Base-by-base conservation (phyloP, 2,113 vertebrate genomes). In the Aramus guarauna region DNA sequence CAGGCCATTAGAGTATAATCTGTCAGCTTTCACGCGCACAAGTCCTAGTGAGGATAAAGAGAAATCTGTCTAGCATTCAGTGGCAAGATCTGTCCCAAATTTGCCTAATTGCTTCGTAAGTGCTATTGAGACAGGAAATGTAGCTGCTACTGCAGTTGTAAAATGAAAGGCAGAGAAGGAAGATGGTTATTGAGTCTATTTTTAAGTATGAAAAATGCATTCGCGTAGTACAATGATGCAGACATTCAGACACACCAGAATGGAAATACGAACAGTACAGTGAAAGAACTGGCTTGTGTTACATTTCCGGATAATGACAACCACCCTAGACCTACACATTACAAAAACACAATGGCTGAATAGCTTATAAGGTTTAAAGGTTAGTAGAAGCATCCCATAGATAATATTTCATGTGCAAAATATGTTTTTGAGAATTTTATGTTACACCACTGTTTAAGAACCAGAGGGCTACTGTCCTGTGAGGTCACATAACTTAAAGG, bases 91-190 rank as follows among this genome's bases (percentile, higher is more conserved):
- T 90, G 58, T 92, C 95, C 89, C 47, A 85, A 88, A 91, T 97
- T 95, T 94, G 84, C 63, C 93, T 96, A 97, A 97, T 97, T 96
- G 94, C 84, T 87, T 88, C 41, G 0, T 85, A 97, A 97, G 94
- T 91, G 71, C 93, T 88, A 76, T 87, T 94, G 83, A 95, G 86
- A 92, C 89, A 97, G 95, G 91, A 97, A 95, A 94, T 85, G 74
- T 94, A 97, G 79, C 89, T 96, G 95, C 81, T 92, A 76, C 45
- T 93, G 94, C 94, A 90, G 94, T 96, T 83, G 78, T 82, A 85
- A 95, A 95, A 94, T 56, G 90, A 96, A 95, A 97, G 74, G 81
- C 78, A 94, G 84, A 91, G 73, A 94, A 96, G 73, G 80, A 97
- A 96, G 91, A 90, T 55, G 63, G 89, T 90, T 94, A 94, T 80